Base-by-base conservation (phyloP, 1,140 invertebrate species). In the Metopolophium dirhodum region DNA sequence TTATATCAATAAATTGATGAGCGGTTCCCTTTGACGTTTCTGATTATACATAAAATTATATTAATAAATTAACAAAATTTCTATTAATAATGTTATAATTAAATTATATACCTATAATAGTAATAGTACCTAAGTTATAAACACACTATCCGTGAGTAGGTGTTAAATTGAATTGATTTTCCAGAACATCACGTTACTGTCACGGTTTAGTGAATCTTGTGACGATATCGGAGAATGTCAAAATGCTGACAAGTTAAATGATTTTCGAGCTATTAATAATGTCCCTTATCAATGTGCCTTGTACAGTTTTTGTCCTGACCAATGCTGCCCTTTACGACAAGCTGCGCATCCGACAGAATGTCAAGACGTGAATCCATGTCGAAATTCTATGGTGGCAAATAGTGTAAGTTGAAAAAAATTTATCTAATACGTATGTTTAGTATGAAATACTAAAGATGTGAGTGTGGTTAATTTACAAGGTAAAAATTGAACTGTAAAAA, bases 221-320 rank as follows among this genome's bases (percentile, higher is more conserved):
- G 96, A 96, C 94, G 96, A 97, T 95, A 96, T 96, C 94, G 96
- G 96, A 7, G 95, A 96, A 94, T 97, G 96, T 94, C 94, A 96
- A 45, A 95, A 96, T 94, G 85, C 94, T 45, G 94, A 95, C 47
- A 47, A 94, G 8, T 95, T 96, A 94, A 94, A 94, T 41, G 96
- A 97, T 95, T 95, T 95, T 68, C 95, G 96, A 94, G 96, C 96
- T 23, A 95, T 96, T 94, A 96, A 97, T 94, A 94, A 94, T 41
- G 94, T 94, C 90, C 95, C 96, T 11, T 97, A 96, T 94, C 95
- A 95, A n/a, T 97, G 96, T 94, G 96, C 96, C 14, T 94, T 95
- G 54, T 96, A 97, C 94, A 96, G 96, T 94, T 97, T 97, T 95
- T 97, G 96, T 95, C 96, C 96, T 11, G 96, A 97, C 95, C 95